A percentile compares a stretch with the other conserved stretches of the same genome.
Evolutionary conservation across 2,113 vertebrate species (phyloP).

Genomic region (Riparia riparia): DNA sequence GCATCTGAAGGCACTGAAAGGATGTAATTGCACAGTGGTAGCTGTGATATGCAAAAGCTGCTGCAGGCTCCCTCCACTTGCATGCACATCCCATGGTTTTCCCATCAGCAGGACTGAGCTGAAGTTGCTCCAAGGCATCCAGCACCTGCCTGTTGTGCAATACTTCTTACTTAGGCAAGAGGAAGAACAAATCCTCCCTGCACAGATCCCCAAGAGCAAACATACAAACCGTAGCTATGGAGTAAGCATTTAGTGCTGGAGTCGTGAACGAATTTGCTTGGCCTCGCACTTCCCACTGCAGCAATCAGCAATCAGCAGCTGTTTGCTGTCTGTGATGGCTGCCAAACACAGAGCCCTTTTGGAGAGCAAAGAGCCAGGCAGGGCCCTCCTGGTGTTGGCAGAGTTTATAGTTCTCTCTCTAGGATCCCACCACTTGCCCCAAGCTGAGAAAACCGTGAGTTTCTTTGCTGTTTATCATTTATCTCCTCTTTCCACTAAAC

Average conservation of each 20-base stretch:
- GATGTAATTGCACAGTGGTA: background rate
- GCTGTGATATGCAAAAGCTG: background rate
- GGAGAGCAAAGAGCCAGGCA: background rate
- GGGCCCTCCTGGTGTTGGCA: background rate
- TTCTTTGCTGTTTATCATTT: background rate
- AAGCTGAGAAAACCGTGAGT: background rate
- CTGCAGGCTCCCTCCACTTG: background rate
- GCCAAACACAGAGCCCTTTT: background rate
- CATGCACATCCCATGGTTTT: background rate
- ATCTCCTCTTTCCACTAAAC: background rate
- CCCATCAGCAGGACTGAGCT: background rate
- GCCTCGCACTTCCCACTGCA: background rate
- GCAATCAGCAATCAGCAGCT: background rate
- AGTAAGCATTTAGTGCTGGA: background rate
- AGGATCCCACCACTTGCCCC: background rate
- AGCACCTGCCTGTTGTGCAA: slow-evolving; percentile 21
- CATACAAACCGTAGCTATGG: background rate
- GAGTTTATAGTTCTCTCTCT: background rate
- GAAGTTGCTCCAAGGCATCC: background rate
- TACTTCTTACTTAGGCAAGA: background rate
- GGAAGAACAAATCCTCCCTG: background rate
- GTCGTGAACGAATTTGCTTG: fast-evolving
- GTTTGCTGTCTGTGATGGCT: background rate
- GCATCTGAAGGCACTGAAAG: background rate
- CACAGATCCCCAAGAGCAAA: background rate